Conservation (phyloP, 2,113 vertebrate species). For the Zingel zingel region DNA sequence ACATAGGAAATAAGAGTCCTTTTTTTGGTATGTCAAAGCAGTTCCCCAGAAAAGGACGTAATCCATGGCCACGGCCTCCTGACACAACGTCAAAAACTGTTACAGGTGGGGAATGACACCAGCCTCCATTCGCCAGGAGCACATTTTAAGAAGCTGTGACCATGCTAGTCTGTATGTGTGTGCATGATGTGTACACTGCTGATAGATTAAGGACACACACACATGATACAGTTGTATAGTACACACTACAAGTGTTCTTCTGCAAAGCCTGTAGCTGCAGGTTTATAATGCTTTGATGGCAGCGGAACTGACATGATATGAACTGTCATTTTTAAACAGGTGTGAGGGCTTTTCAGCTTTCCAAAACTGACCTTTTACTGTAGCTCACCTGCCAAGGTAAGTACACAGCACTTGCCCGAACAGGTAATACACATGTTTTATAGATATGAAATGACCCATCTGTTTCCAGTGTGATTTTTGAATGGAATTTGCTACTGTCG, state of each 20-base stretch:
- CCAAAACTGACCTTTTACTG: constrained; percentile 32
- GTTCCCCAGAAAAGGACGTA: constrained; percentile 30
- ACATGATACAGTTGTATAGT: constrained; percentile 1
- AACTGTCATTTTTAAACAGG: constrained; percentile 22
- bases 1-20: constrained; percentile 51
- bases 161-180: not conserved
- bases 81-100: constrained; percentile 6
- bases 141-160: not conserved
- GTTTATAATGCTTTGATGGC: constrained; percentile 48
- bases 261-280: not conserved
- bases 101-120: not conserved
- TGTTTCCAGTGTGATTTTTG: too few species aligned
- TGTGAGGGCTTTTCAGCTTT: not conserved
- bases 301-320: not conserved
- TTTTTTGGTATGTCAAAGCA: constrained; percentile 26
- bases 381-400: not conserved
- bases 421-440: too few species aligned
- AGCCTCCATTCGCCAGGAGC: not conserved
- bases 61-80: not conserved
- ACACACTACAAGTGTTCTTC: not conserved
- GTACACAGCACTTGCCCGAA: not conserved
- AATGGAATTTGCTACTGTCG: too few species aligned
- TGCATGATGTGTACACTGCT: not conserved
- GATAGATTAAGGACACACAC: not conserved
- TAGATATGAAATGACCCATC: too few species aligned